These are phyloP conservation scores for Cololabis saira DNA, from an alignment of 2,113 vertebrate species.

Conservation along the genomic window DNA sequence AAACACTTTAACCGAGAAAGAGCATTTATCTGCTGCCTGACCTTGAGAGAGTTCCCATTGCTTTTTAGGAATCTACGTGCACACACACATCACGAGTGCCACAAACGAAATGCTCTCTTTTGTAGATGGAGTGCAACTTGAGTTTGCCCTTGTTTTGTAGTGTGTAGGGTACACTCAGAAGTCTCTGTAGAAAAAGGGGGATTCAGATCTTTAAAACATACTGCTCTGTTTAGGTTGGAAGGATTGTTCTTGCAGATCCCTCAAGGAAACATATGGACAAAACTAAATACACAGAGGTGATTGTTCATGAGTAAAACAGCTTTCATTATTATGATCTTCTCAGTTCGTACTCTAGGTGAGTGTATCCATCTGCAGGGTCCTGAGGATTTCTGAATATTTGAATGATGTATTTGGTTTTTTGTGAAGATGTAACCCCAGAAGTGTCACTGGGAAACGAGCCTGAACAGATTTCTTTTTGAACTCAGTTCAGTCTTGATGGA, in stretches of 20 bases:
- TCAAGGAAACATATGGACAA: conserved; percentile 75
- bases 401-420: too few relatives aligned
- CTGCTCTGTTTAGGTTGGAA: conserved; percentile 61
- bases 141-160: conserved; percentile 74
- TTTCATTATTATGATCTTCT: conserved; percentile 61
- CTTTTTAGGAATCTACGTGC: conserved; percentile 57
- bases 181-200: conserved; percentile 61
- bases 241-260: conserved; percentile 62
- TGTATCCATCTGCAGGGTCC: too few relatives aligned
- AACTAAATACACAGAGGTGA: conserved; percentile 63
- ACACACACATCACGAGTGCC: conserved; percentile 31
- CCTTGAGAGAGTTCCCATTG: conserved; percentile 78
- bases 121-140: conserved; percentile 44
- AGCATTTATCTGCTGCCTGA: conserved; percentile 75
- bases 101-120: conserved; percentile 50
- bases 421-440: too few relatives aligned
- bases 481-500: too few relatives aligned
- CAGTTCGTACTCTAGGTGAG: background rate
- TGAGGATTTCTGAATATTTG: conserved; percentile 49
- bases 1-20: conserved; percentile 70
- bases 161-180: conserved; percentile 64
- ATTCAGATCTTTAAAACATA: conserved; percentile 65
- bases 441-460: too few relatives aligned
- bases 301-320: conserved; percentile 61
- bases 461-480: too few relatives aligned